phyloP scores from a whole-genome alignment of 2,113 vertebrate species.

The Gorilla gorilla region DNA sequence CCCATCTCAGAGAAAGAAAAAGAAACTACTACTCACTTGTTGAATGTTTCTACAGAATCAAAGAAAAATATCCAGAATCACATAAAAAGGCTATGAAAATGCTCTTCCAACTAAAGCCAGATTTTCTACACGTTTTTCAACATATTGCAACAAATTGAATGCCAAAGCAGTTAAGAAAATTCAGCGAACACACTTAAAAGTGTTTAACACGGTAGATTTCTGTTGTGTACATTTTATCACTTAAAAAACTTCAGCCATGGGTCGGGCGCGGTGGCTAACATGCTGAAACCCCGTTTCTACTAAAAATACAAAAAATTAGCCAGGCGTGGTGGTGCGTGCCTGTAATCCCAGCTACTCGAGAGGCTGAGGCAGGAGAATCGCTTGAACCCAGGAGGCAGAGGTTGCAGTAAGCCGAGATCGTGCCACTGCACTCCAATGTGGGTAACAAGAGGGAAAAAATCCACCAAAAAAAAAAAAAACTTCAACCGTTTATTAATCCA shows the following conservation, averaged over 20 bases:
- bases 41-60: neutral
- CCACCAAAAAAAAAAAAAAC: neutral
- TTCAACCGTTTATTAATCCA: neutral
- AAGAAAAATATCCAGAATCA: conserved; percentile 11
- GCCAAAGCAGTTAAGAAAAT: neutral
- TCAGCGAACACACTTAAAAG: neutral
- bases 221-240: neutral
- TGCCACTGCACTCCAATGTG: too few relatives aligned
- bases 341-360: too few relatives aligned
- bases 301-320: too few relatives aligned
- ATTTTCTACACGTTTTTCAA: neutral
- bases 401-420: too few relatives aligned
- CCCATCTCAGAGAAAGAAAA: too few relatives aligned
- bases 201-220: neutral
- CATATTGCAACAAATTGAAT: neutral
- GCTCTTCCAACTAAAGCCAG: neutral
- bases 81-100: neutral
- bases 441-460: too few relatives aligned
- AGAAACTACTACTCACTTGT: neutral
- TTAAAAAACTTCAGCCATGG: neutral
- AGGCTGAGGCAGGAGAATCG: too few relatives aligned
- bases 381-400: too few relatives aligned
- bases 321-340: too few relatives aligned
- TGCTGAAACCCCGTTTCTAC: too few relatives aligned
- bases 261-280: too few relatives aligned